A percentile compares a stretch with the other conserved stretches of the same genome.
Evolutionary conservation across 2,113 vertebrate genomes (phyloP).

Genomic region (Colius striatus): DNA sequence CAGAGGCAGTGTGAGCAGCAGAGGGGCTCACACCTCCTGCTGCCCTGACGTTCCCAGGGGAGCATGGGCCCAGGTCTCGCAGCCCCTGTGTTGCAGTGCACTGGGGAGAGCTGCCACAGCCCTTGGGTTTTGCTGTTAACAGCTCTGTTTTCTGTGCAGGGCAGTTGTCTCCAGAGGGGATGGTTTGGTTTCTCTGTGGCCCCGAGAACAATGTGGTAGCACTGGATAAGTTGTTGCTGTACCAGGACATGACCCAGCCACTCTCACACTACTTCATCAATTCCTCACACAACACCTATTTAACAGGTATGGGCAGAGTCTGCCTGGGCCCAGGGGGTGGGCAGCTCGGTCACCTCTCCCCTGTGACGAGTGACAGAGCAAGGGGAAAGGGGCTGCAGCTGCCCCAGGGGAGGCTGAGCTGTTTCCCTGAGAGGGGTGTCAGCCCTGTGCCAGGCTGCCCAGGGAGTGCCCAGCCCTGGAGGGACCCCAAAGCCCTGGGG

Average conservation of each 20-base stretch:
- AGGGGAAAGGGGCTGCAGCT: too few species aligned
- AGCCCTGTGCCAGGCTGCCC: too few species aligned
- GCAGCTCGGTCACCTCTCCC: too few species aligned
- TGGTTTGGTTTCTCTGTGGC: constrained; percentile 91
- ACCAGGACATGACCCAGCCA: constrained; percentile 93
- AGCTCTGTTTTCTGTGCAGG: constrained; percentile 71
- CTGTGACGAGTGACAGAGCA: too few species aligned
- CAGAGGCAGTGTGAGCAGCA: not conserved
- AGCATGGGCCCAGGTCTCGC: not conserved
- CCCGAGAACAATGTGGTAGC: constrained; percentile 87
- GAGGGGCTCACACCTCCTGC: not conserved
- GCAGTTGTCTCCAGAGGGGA: constrained; percentile 92
- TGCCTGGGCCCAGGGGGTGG: not conserved
- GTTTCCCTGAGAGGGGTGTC: too few species aligned
- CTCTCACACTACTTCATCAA: constrained; percentile 95
- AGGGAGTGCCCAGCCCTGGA: too few species aligned
- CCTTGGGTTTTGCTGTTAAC: accelerated
- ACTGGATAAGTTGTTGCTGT: constrained; percentile 84
- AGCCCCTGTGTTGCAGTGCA: too few species aligned
- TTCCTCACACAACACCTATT: constrained; percentile 97
- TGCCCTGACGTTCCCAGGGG: not conserved
- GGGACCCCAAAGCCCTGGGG: too few species aligned
- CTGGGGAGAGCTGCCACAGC: not conserved
- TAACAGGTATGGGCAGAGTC: constrained; percentile 81
- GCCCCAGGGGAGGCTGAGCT: too few species aligned